Conservation (phyloP, 1,140 invertebrate species). For the Listronotus bonariensis region DNA sequence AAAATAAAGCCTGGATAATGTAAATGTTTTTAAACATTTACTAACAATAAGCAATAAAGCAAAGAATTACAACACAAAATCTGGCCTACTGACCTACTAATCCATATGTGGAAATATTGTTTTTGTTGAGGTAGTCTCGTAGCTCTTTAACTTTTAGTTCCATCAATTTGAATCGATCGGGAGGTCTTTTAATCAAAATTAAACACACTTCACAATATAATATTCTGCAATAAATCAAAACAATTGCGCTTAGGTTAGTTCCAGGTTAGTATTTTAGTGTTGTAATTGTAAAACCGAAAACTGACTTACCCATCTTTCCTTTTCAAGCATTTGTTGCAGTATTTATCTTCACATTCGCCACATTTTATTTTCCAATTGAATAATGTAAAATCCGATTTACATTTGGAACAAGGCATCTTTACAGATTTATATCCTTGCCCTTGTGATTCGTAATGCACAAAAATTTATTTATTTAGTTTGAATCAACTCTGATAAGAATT, state of each 20-base stretch:
- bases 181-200: conserved; percentile 50
- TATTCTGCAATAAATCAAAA: conserved; percentile 34
- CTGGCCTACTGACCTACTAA: conserved; percentile 35
- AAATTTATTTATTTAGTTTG: too few relatives aligned
- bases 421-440: background rate
- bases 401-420: conserved; percentile 50
- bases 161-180: conserved; percentile 51
- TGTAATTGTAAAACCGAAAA: conserved; percentile 2
- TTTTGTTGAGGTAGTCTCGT: conserved; percentile 52
- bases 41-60: too few relatives aligned
- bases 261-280: too few relatives aligned
- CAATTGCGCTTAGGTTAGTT: background rate
- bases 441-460: too few relatives aligned
- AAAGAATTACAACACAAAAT: too few relatives aligned
- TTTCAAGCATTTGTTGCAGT: conserved; percentile 50
- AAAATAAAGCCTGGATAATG: too few relatives aligned
- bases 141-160: conserved; percentile 54
- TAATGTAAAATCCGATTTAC: conserved; percentile 48
- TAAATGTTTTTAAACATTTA: too few relatives aligned
- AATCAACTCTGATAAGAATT: too few relatives aligned
- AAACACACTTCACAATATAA: conserved; percentile 52
- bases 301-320: conserved; percentile 39
- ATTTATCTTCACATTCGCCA: conserved; percentile 48
- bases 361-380: conserved; percentile 51
- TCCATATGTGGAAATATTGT: conserved; percentile 52